Evolutionary conservation across 2,113 vertebrate genomes (phyloP).

Genomic region (Varanus komodoensis): DNA sequence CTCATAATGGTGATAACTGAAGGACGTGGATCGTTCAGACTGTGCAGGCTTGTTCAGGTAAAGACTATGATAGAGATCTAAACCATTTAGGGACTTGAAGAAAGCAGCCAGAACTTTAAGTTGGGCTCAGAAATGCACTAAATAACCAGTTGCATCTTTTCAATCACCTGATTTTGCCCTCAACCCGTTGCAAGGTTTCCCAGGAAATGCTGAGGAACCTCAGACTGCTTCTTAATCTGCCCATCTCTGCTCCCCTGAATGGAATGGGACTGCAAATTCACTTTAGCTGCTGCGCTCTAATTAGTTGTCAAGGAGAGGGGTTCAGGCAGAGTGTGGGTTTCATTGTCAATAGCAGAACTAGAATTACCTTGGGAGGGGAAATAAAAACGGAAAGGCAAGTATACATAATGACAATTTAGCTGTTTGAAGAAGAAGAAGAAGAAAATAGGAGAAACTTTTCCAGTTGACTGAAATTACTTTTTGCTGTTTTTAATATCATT

Average conservation of each 20-base stretch:
- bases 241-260: neutral
- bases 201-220: too few relatives aligned
- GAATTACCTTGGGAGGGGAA: neutral
- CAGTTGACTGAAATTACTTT: neutral
- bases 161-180: too few relatives aligned
- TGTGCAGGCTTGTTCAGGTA: too few relatives aligned
- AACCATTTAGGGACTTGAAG: too few relatives aligned
- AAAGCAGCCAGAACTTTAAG: too few relatives aligned
- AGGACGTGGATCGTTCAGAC: too few relatives aligned
- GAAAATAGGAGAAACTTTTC: neutral
- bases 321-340: neutral
- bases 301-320: neutral
- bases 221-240: neutral
- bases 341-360: neutral
- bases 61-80: too few relatives aligned
- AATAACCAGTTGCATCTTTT: neutral
- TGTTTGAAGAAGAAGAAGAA: neutral
- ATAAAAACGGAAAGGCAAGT: neutral
- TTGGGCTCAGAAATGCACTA: too few relatives aligned
- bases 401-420: neutral
- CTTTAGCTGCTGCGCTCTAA: neutral
- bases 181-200: neutral
- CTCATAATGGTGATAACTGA: too few relatives aligned
- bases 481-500: conserved; percentile 17
- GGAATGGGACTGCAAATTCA: neutral